These are phyloP conservation scores for Seriola quinqueradiata DNA, from an alignment of 2,113 vertebrate genomes.

Conservation along the genomic window DNA sequence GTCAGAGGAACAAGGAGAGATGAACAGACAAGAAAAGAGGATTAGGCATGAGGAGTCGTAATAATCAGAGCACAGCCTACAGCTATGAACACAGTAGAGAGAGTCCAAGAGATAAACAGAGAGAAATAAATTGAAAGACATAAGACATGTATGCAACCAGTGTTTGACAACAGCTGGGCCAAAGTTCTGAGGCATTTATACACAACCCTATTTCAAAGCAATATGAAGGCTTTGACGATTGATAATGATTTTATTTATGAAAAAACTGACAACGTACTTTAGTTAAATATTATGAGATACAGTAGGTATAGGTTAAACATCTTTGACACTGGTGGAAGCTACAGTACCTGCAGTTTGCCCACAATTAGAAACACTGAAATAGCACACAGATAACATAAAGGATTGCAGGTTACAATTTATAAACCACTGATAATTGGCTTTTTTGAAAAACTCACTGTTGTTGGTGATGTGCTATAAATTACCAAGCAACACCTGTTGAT, in stretches of 20 bases:
- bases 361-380: neutral
- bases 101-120: conserved; percentile 9
- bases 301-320: too few species aligned
- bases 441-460: too few species aligned
- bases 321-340: neutral
- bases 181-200: neutral
- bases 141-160: neutral
- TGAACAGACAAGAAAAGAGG: conserved; percentile 37
- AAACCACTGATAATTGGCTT: too few species aligned
- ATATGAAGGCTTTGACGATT: neutral
- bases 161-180: conserved; percentile 20
- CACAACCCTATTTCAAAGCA: neutral
- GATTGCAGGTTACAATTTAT: neutral
- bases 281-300: neutral
- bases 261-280: neutral
- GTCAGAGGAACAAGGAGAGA: conserved; percentile 29
- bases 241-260: neutral
- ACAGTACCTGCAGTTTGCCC: neutral
- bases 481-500: neutral
- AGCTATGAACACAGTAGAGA: conserved; percentile 17
- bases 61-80: conserved; percentile 41
- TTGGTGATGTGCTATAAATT: neutral
- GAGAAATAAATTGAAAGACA: conserved; percentile 9
- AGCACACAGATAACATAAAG: neutral
- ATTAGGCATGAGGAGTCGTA: conserved; percentile 45